Evolutionary conservation across 2,888 invertebrate species (phyloP), one percentile per base, ranked within the genome.

Genomic region (Nomada hirtipes): DNA sequence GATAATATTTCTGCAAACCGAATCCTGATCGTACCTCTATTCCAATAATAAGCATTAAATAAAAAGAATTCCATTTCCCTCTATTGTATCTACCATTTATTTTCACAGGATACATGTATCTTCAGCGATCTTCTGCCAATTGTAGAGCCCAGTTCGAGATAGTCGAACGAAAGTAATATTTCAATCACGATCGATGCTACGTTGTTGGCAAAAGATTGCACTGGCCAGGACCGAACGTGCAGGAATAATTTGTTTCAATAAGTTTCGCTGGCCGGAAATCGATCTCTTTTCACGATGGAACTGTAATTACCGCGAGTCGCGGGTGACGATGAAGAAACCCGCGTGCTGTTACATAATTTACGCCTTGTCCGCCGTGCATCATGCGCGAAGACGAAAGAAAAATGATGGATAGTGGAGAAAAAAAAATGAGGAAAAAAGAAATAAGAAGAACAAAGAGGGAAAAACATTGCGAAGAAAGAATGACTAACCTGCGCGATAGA

Each of bases 401-500:
- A 60, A 20, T 11, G 7, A 26, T 10, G 7, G 13, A 29, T 15
- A 9, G 29, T 11, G 20, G 71, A 4, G 13, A 11, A 10, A 1
- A 53, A 67, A 15, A 36, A 7, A 10, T 1, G 13, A 20, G 1
- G 26, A n/a, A 9, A 15, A 23, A 42, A 23, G 11, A 42, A 20
- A 20, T 61, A 55, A 64, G 71, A 83, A 70, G 52, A 76, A 70
- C 47, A 73, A 80, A 44, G 61, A 75, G 53, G 73, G 82, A 71
- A 55, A 76, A 77, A 63, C 73, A 77, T 83, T 50, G 68, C 83
- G 72, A 87, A 87, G 42, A 53, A 44, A 44, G 23, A 3, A 4
- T 23, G 47, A 87, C 86, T 88, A 91, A 90, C 87, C 89, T 90
- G 86, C 85, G 71, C 76, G 59, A 80, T 85, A 67, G 76, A 70